Base-by-base conservation (phyloP, 2,797 vertebrate species). In the Spea hammondii region DNA sequence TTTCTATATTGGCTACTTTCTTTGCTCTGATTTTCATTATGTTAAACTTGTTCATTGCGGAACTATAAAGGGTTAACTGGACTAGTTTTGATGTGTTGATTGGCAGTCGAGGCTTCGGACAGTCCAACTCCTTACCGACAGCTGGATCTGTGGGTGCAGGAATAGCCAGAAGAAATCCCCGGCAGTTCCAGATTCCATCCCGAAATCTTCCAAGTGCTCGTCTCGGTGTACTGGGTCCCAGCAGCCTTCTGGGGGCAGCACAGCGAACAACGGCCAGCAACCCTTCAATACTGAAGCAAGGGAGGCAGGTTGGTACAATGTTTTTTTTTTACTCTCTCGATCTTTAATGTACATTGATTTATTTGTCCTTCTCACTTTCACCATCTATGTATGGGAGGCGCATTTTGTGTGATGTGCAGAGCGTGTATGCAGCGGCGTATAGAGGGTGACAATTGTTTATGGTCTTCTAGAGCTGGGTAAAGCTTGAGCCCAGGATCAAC, bases 81-180 rank as follows among this genome's bases (percentile, higher is more conserved):
- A 77, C 55, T 5, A 72, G 79, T 45, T 55, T 73, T 57, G 79
- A 77, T n/a, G 45, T 82, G 47, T 76, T 77, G 55, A 74, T 77
- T 69, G 74, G 65, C 89, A 96, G 95, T 85, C 95, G 96, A 12
- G 93, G 93, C 51, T 98, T 98, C 57, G 95, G 96, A 81, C 97
- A 98, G 88, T 99, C 97, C 8, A 99, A 95, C 92, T 99, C 97
- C 54, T 92, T 99, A 59, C 97, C 97, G 4, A 96, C 94, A 14
- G 87, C 95, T 10, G 90, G 95, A 80, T 97, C 95, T 67, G 94
- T 97, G 1, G 94, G 95, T 83, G 83, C 94, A 1, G 91, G 91
- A 4, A 90, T 98, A 86, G 90, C 91, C 69, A 88, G 97, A 71
- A 92, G 97, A 86, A 96, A 95, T 89, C 95, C 96, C 5, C 94